Evolutionary conservation across 2,888 invertebrate genomes (phyloP).

Genomic region (Acleris literana): DNA sequence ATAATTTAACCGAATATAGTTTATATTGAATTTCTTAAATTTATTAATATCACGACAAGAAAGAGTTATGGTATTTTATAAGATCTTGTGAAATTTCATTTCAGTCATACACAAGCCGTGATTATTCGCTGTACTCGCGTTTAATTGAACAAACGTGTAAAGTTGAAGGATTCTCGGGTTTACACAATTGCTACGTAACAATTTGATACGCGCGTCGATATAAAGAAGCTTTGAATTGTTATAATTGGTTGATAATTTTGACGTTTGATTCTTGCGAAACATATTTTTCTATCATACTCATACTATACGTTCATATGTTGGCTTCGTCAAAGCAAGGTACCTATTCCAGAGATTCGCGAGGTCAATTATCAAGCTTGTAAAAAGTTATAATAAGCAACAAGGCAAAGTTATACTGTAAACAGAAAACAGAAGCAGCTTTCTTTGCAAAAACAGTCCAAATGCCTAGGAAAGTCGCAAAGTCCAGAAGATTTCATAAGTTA

Average conservation of each 20-base stretch:
- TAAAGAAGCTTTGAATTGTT: conserved; percentile 26
- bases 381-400: no score
- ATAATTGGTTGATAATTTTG: conserved; percentile 30
- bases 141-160: conserved; percentile 7
- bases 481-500: conserved; percentile 7
- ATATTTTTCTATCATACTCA: not conserved
- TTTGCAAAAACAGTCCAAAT: no score
- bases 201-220: conserved; percentile 25
- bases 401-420: no score
- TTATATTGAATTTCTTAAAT: no score
- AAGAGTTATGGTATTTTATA: not conserved
- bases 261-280: conserved; percentile 11
- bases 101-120: conserved; percentile 15
- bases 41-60: no score
- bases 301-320: not conserved
- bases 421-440: no score
- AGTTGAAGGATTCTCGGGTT: conserved; percentile 34
- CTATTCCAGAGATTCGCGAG: no score
- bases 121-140: conserved; percentile 5
- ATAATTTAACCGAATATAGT: no score
- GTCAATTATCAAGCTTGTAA: no score
- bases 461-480: not conserved
- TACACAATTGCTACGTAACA: conserved; percentile 30
- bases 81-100: conserved; percentile 11
- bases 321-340: not conserved